Base-by-base conservation (phyloP, 2,888 invertebrate species). In the Agapostemon virescens region DNA sequence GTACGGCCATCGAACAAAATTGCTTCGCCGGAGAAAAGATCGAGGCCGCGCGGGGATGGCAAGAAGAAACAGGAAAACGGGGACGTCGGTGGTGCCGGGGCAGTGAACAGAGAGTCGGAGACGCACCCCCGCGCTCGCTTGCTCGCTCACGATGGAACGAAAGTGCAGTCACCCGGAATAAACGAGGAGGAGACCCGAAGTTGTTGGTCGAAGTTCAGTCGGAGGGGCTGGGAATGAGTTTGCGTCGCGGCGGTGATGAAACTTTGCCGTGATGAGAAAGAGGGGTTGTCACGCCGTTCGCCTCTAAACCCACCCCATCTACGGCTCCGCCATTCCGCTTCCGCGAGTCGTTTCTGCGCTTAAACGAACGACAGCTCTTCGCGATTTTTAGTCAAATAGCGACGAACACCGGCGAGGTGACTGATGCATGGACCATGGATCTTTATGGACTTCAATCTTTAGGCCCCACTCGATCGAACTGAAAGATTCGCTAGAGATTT, bases 131-230 rank as follows among this genome's bases (percentile, higher is more conserved):
- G 66, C 66, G 71, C 74, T 45, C 58, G 63, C 77, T 70, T 70
- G 82, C 79, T 80, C 73, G 67, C 69, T 77, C 80, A 77, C 77
- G 91, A 91, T 89, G 89, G 90, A 91, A 91, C 90, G 91, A 92
- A 91, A 90, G 90, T 90, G 92, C 92, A 92, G 91, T 92, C 91
- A 91, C 88, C 92, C 91, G 91, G 92, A 92, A 92, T 92, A 92
- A 92, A 92, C 92, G 92, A 92, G 92, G 89, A 91, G 91, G 89
- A 91, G 91, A 91, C 89, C 89, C 87, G 91, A 92, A 92, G 91
- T 92, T 92, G 91, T 92, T 90, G 92, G 90, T 91, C 90, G 90
- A 91, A 92, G 92, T 92, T 92, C 89, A 89, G 88, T 84, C 86
- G 81, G 82, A 84, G 88, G 91, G 90, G 89, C 86, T 89, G 89